These are phyloP conservation scores for Trachymyrmex cornetzi DNA, from an alignment of 1,140 invertebrate species.

Conservation along the genomic window DNA sequence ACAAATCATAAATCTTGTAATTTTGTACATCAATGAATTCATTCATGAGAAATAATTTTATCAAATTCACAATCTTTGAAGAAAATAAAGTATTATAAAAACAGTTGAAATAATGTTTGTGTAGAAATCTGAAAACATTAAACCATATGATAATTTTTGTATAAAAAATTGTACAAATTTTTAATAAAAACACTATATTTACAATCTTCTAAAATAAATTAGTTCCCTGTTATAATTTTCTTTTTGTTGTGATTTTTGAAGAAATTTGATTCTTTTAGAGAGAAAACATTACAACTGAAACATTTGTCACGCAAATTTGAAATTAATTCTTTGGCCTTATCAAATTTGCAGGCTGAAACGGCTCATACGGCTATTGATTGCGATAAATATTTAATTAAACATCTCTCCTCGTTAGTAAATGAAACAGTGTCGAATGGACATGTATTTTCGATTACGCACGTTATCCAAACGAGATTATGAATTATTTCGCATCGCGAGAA, in stretches of 20 bases:
- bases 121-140: neutral
- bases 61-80: neutral
- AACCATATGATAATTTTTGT: neutral
- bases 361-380: slow-evolving; percentile 16
- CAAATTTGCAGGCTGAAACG: neutral
- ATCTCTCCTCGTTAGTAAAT: neutral
- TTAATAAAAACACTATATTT: neutral
- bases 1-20: neutral
- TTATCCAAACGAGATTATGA: neutral
- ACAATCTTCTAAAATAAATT: neutral
- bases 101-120: neutral
- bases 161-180: neutral
- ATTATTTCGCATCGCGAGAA: neutral
- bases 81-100: neutral
- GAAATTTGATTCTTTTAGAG: neutral
- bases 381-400: slow-evolving; percentile 36
- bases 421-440: neutral
- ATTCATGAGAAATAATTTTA: neutral
- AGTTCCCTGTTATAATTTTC: neutral
- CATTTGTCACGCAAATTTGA: neutral
- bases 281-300: neutral
- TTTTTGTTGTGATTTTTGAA: neutral
- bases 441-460: slow-evolving; percentile 14
- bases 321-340: neutral
- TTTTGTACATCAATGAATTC: neutral